Conservation (phyloP, 2,113 vertebrate species). For the Antigone vipio region DNA sequence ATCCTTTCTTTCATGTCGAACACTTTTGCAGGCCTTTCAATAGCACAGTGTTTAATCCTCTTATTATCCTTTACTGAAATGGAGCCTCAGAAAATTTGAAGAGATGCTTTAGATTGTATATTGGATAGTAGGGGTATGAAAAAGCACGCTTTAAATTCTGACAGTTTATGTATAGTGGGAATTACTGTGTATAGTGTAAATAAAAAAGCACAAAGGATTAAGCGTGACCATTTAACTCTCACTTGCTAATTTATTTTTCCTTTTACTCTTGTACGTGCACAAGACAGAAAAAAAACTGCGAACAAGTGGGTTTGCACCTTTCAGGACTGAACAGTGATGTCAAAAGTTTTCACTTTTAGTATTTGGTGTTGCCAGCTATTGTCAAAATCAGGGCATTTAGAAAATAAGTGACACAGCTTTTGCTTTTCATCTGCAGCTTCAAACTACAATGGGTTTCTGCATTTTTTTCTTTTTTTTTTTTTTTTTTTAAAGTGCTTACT, state of each 20-base stretch:
- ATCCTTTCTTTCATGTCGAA: conserved; percentile 27
- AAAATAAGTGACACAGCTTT: neutral
- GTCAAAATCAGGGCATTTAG: neutral
- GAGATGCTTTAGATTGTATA: conserved; percentile 43
- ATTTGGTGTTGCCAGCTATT: neutral
- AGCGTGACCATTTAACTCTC: neutral
- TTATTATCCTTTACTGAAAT: conserved; percentile 15
- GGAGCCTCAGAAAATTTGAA: conserved; percentile 39
- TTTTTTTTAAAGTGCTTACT: neutral
- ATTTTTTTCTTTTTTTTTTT: neutral
- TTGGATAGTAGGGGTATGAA: conserved; percentile 2
- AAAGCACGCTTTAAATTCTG: conserved; percentile 14
- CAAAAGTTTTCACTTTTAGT: neutral
- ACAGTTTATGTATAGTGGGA: neutral
- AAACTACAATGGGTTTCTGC: neutral
- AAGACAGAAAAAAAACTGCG: neutral
- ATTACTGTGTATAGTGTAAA: neutral
- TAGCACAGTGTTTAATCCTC: conserved; percentile 36
- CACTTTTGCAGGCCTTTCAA: conserved; percentile 44
- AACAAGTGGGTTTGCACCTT: conserved; percentile 21
- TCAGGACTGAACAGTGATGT: neutral
- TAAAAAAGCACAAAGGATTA: neutral
- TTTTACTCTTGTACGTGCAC: neutral
- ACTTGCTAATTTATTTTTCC: neutral
- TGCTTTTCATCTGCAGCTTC: neutral